Evolutionary conservation across 2,888 invertebrate species (phyloP), one percentile per base, ranked within the genome.

Genomic region (Torymus auratus): DNA sequence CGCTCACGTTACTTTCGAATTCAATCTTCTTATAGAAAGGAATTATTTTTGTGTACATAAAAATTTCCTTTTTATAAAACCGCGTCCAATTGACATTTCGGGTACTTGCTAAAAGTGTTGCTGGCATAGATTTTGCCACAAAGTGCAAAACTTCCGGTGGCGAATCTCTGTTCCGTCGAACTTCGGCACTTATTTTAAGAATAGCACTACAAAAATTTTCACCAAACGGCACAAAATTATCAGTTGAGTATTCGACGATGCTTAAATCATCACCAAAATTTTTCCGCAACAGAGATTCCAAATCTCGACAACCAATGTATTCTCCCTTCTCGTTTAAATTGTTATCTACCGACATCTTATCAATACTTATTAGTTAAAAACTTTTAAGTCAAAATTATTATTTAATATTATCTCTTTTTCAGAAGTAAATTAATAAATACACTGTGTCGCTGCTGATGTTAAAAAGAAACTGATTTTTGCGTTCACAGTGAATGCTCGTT

Each of bases 21-120:
- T 94, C 93, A 10, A 94, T 84, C 58, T 91, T 85, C 7, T 91
- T 88, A 50, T 94, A 88, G 3, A 91, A 88, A 0, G 93, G 93
- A 5, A 92, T 88, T n/a, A 93, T 88, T 23, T 90, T 88, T 28
- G 91, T 87, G 83, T 94, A 94, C 55, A 93, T 92, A 14, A 92
- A 90, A 74, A 92, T 92, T 88, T 94, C 94, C 23, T 93, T 93
- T 23, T 91, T 89, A 84, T 94, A 91, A 80, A 93, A 87, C 85
- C 55, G 14, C 1, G 12, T 67, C 75, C 58, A 67, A 67, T 67
- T 28, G 52, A 15, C 12, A 12, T 17, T 41, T 55, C 56, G 17
- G 10, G 10, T 12, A 7, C 17, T 20, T 4, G 52, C 64, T n/a
- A 23, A 2, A 12, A 52, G 2, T 4, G 5, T 11, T 10, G 61